phyloP scores from a whole-genome alignment of 1,140 invertebrate genomes.

The Meloidogyne floridensis region DNA sequence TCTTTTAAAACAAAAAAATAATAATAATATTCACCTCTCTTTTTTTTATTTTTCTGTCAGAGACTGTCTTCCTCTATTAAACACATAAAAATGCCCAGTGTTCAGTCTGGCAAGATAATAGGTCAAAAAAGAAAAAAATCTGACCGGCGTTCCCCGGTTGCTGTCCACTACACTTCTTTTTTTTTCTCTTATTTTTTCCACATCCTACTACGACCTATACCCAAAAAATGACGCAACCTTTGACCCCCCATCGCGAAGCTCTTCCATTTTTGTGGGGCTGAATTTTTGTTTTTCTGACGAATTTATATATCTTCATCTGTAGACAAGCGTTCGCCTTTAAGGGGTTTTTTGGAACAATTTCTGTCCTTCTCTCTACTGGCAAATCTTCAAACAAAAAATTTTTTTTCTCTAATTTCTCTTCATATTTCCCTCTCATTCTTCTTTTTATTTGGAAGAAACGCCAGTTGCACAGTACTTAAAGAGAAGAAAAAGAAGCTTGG shows the following conservation, averaged over 20 bases:
- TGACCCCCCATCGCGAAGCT: neutral
- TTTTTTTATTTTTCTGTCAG: neutral
- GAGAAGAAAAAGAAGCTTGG: neutral
- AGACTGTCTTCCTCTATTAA: neutral
- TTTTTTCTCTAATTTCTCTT: neutral
- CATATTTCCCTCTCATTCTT: neutral
- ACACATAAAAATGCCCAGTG: neutral
- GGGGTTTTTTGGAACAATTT: too few relatives aligned
- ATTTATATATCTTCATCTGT: neutral
- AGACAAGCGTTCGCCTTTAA: neutral
- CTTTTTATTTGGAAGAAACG: neutral
- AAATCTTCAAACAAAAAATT: neutral
- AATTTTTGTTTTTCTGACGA: neutral
- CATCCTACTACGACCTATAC: neutral
- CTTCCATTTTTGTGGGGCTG: too few relatives aligned
- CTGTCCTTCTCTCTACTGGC: neutral
- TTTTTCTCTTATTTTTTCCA: neutral
- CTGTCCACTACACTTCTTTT: neutral
- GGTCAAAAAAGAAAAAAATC: conserved; percentile 14
- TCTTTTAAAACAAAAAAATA: neutral
- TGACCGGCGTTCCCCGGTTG: conserved; percentile 8
- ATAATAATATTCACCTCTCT: neutral
- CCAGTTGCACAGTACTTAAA: neutral
- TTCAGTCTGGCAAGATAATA: conserved; percentile 9
- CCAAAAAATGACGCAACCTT: conserved; percentile 8